Evolutionary conservation across 2,113 vertebrate species (phyloP).

Genomic region (Pavo muticus): DNA sequence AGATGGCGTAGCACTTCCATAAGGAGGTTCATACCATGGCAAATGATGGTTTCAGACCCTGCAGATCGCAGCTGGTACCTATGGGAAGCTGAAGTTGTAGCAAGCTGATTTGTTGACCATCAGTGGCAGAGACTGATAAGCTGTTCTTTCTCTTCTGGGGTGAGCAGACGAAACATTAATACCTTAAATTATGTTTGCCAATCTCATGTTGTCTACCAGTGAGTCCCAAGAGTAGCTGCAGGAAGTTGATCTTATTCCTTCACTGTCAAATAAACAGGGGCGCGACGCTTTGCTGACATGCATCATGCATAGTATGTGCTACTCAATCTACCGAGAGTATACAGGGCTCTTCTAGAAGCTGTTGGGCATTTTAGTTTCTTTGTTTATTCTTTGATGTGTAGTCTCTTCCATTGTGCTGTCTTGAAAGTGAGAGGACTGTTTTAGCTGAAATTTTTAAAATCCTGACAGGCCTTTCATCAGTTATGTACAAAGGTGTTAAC

Average conservation of each 20-base stretch:
- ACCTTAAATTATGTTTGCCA: background rate
- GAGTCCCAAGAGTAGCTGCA: background rate
- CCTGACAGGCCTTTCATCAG: background rate
- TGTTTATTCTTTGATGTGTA: background rate
- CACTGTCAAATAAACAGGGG: background rate
- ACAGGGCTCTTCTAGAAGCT: background rate
- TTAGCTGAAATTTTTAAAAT: background rate
- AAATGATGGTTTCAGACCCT: background rate
- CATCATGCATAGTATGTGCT: background rate
- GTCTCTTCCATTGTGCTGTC: background rate
- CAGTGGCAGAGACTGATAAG: background rate
- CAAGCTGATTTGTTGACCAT: background rate
- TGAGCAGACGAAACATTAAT: background rate
- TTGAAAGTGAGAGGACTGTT: background rate
- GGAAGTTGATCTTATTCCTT: background rate
- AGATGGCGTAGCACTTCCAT: background rate
- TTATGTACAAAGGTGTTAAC: background rate
- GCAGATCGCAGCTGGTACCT: background rate
- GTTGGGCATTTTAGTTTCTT: background rate
- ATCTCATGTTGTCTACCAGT: background rate
- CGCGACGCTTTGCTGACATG: fast-evolving
- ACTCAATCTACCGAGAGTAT: background rate
- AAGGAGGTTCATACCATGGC: background rate
- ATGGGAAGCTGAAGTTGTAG: background rate
- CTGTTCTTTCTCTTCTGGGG: background rate